Conservation (phyloP, 2,113 vertebrate species). For the Mellivora capensis region DNA sequence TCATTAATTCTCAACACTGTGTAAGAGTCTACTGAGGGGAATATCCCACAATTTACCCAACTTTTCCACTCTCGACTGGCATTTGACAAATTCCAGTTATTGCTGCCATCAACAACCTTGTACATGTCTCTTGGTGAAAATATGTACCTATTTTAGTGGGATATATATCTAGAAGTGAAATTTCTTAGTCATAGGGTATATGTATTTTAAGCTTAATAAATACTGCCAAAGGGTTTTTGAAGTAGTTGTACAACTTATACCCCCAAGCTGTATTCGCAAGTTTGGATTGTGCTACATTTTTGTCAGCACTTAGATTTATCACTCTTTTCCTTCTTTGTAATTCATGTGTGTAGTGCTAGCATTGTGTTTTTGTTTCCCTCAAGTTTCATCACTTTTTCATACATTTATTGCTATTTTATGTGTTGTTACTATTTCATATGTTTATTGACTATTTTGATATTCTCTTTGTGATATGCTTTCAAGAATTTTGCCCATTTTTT, state of each 20-base stretch:
- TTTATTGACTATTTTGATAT: neutral
- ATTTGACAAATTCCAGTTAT: neutral
- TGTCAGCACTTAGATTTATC: neutral
- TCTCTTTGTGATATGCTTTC: neutral
- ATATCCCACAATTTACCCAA: neutral
- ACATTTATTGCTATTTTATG: neutral
- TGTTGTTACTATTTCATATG: neutral
- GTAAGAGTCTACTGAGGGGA: neutral
- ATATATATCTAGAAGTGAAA: neutral
- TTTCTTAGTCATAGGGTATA: neutral
- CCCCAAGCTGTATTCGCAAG: neutral
- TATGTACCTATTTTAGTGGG: neutral
- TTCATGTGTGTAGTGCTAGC: neutral
- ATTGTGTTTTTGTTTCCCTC: neutral
- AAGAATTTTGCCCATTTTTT: neutral
- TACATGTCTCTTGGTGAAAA: neutral
- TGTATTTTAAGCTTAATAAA: neutral
- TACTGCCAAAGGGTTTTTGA: neutral
- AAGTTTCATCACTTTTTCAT: neutral
- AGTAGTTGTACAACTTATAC: neutral
- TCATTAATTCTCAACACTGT: neutral
- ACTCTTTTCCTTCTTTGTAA: neutral
- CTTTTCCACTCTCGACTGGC: neutral
- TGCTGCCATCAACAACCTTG: neutral
- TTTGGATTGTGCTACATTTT: neutral